Percentiles rank a stretch among this genome's conserved stretches.
Conservation (phyloP, 2,113 vertebrate species). For the Muscicapa adusta region DNA sequence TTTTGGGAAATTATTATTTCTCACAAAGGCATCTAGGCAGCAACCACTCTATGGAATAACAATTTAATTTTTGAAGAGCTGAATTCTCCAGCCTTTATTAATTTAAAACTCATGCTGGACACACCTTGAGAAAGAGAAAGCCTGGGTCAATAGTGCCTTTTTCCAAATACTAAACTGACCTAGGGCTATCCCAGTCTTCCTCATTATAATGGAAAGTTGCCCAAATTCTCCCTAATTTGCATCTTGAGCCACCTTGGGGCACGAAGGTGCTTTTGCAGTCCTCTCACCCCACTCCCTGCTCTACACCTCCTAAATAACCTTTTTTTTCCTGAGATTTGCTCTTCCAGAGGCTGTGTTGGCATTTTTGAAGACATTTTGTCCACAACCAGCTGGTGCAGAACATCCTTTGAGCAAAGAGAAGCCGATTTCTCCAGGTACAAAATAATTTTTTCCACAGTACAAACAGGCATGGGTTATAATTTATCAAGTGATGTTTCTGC, state of each 20-base stretch:
- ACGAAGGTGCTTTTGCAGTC: rapidly evolving
- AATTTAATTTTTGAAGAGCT: neutral
- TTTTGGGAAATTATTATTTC: neutral
- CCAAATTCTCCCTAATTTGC: neutral
- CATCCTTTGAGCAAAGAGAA: neutral
- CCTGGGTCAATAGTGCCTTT: neutral
- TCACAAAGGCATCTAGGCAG: neutral
- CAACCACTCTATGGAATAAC: neutral
- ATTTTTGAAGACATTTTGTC: neutral
- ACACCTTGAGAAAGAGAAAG: neutral
- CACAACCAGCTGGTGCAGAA: neutral
- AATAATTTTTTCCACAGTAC: neutral
- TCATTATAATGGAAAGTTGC: rapidly evolving
- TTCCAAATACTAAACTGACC: neutral
- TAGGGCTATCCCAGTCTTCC: neutral
- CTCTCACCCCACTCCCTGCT: neutral
- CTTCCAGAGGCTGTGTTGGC: neutral
- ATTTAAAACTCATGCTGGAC: neutral
- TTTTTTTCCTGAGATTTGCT: neutral
- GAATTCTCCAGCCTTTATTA: neutral
- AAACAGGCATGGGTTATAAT: neutral
- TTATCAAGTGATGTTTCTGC: neutral
- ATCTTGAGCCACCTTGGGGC: neutral
- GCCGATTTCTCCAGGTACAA: neutral
- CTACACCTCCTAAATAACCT: neutral